Evolutionary conservation across 2,797 vertebrate species (phyloP), one percentile per base, ranked within the genome.

Genomic region (Microhierax caerulescens): DNA sequence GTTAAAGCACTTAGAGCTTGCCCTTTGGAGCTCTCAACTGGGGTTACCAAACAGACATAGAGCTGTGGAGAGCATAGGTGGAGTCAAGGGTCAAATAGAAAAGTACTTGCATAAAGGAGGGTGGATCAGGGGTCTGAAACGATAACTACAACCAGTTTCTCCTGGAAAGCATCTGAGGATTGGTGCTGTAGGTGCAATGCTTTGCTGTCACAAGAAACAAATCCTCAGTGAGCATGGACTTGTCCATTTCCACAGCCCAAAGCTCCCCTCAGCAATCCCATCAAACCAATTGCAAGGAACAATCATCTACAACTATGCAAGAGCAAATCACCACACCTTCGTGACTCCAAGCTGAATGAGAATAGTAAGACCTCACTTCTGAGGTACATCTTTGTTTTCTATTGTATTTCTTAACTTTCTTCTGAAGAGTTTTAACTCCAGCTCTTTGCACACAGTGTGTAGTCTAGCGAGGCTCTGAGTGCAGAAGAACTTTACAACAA

Each of bases 111-210:
- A 85, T 36, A 54, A 68, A 83, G 77, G 5, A 0, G 13, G 28
- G 24, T 34, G 16, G 30, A 41, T 61, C 11, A 34, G 27, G 0
- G 0, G 4, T 24, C 45, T 68, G 28, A n/a, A 88, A 47, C 15
- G 4, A 12, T 25, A 54, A 54, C 17, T 74, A 9, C 9, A 47
- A 17, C 45, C 10, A 19, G 5, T 76, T 69, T 54, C 5, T 69
- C 51, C 54, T 21, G 34, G 61, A 87, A 90, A 82, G 8, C 10
- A 57, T 13, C 11, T 28, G 23, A 79, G 5, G 79, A 75, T 32
- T 53, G 18, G 9, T 73, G 47, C 32, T 76, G 37, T 24, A 73
- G 7, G 10, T 39, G 27, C 22, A 78, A 6, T 15, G 21, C 5
- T 73, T 73, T 75, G 25, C 28, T 64, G 18, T 47, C 43, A 76